These are phyloP conservation scores for Panulirus ornatus DNA, from an alignment of 1,140 invertebrate genomes.

Conservation along the genomic window DNA sequence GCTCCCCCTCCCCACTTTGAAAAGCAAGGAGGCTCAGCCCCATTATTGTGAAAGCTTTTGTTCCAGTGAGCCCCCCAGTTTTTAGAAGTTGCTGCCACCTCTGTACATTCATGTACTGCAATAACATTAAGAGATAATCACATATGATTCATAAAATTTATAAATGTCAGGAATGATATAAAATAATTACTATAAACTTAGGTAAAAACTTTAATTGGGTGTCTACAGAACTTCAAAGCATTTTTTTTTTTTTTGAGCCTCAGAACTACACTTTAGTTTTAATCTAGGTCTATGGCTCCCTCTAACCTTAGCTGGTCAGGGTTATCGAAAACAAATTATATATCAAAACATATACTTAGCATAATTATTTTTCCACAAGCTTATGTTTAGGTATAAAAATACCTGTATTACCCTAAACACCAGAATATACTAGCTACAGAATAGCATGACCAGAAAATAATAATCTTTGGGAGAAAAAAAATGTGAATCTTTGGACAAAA, in stretches of 20 bases:
- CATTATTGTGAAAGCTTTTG: too few species aligned
- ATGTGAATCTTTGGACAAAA: neutral
- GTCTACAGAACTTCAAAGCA: neutral
- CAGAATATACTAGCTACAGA: neutral
- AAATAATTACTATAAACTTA: neutral
- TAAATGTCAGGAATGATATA: neutral
- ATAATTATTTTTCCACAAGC: neutral
- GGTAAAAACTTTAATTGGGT: neutral
- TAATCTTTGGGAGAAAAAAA: neutral
- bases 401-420: neutral
- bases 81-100: too few species aligned
- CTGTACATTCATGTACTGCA: too few species aligned
- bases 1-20: too few species aligned
- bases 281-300: too few species aligned
- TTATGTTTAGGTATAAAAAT: neutral
- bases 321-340: too few species aligned
- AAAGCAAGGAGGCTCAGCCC: too few species aligned
- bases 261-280: too few species aligned
- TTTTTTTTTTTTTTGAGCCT: neutral
- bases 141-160: too few species aligned
- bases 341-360: neutral
- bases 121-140: too few species aligned
- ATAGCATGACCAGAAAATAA: conserved; percentile 8
- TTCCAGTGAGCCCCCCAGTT: too few species aligned
- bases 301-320: too few species aligned